Evolutionary conservation across 2,113 vertebrate species (phyloP), one percentile per base, ranked within the genome.

Genomic region (Lucifuga dentata): DNA sequence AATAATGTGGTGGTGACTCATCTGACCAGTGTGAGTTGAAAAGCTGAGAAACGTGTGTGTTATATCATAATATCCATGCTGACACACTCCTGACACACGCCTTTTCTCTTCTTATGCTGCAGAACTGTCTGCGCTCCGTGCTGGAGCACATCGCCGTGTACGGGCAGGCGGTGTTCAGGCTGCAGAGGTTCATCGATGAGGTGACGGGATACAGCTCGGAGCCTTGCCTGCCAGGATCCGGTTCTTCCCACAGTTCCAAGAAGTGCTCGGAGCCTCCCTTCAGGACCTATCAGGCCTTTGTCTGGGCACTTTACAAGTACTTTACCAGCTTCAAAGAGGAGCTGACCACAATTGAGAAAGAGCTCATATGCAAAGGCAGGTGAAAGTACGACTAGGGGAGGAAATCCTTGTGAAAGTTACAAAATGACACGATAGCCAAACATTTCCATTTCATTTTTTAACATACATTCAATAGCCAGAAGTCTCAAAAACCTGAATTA

Each of bases 141-240:
- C 85, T 99, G 80, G 97, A 99, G 65, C 95, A 97, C 39, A 92
- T 99, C 11, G 96, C 98, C 0, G 93, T 95, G 0, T 98, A 97
- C 45, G 97, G 98, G 8, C 96, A 99, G 87, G 96, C 96, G 2
- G 96, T 99, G 19, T 96, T 93, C 70, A 88, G 94, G 56, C 92
- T 99, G 10, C 97, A 98, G 87, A 94, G 93, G 66, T 99, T 99
- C 73, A 98, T 98, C n/a, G 98, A 99, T 71, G 97, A 98, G 77
- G 95, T 99, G 75, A 97, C 95, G 57, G 97, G 97, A 1, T 93
- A 98, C 88, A 92, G 85, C 68, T 89, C 93, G 0, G 95, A 98
- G 75, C 90, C 52, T 0, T 43, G 78, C 12, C 88, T 88, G 0
- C 93, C 93, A 0, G 93, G 94, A 68, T 88, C 93, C 1, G 62